Base-by-base conservation (phyloP, 2,888 invertebrate genomes). In the Drosophila neutralis region DNA sequence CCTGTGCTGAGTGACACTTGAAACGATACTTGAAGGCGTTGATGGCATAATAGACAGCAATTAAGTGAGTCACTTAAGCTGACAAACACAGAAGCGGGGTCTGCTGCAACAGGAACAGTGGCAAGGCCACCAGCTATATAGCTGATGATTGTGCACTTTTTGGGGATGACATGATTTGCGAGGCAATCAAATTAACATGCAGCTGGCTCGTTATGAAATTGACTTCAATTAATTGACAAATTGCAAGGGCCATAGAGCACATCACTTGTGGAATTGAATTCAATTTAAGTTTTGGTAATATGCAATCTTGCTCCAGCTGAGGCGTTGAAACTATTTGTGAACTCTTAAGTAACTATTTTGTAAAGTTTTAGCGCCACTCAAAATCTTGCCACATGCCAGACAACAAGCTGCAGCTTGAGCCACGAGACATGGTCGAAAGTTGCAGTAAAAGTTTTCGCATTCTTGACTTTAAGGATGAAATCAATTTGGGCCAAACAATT, bases 1-100 rank as follows among this genome's bases (percentile, higher is more conserved):
- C 71, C 82, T 75, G 80, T 76, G 38, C 27, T 65, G 64, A 53
- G 24, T 56, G 76, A 65, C 77, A 82, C 84, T 84, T 79, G 81
- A 82, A 67, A 71, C 74, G 72, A 76, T 76, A 85, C 86, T 83
- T 69, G 58, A 72, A 78, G 71, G 85, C 89, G 87, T 87, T 87
- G 85, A 85, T 89, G 89, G 78, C 83, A 80, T 87, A 87, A 89
- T 87, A 81, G 89, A 84, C 85, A 82, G 89, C 87, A 87, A 87
- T 87, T 87, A 87, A 87, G 75, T 80, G 83, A 78, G 65, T 66
- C 82, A 83, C 89, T 87, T 76, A 73, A 87, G 87, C 78, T 80
- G 80, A 74, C 84, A 86, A 81, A 73, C 77, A 71, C 82, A 84
- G 52, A n/a, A 59, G 45, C 74, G 35, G 33, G 11, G 42, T 21